Evolutionary conservation across 2,797 vertebrate genomes (phyloP).

Genomic region (Thamnophis elegans): DNA sequence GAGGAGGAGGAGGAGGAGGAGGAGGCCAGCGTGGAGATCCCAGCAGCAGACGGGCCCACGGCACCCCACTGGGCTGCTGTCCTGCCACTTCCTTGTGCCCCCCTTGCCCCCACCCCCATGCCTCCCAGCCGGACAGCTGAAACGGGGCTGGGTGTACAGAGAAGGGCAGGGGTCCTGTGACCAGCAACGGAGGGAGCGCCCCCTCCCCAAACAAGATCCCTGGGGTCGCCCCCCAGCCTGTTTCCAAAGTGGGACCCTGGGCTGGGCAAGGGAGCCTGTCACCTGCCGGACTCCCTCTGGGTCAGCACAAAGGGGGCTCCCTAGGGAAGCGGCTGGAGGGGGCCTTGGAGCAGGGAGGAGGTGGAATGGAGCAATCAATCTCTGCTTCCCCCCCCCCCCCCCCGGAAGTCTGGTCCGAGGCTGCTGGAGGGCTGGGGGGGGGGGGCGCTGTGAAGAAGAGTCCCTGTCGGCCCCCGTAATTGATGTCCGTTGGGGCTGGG

Average conservation of each 20-base stretch:
- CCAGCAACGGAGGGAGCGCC: background rate
- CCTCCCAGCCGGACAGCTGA: background rate
- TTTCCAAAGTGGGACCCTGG: background rate
- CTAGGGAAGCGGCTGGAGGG: background rate
- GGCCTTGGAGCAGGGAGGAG: background rate
- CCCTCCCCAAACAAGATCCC: background rate
- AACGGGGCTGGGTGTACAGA: background rate
- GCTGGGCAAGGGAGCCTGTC: background rate
- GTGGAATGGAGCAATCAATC: constrained; percentile 66
- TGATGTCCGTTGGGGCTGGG: constrained; percentile 81
- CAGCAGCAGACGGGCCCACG: constrained; percentile 73
- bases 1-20: too few species aligned
- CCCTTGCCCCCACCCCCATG: background rate
- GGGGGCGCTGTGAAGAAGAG: constrained; percentile 53
- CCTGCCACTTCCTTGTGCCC: background rate
- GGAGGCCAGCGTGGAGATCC: constrained; percentile 75
- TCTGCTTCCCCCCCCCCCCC: constrained; percentile 72
- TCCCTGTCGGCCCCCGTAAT: constrained; percentile 75
- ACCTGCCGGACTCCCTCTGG: background rate
- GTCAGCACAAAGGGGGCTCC: background rate
- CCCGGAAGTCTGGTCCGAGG: constrained; percentile 73
- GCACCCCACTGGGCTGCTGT: constrained; percentile 40
- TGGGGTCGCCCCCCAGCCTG: constrained; percentile 29
- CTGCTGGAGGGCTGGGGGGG: constrained; percentile 61
- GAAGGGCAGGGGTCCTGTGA: background rate